Evolutionary conservation across 2,797 vertebrate genomes (phyloP).

Genomic region (Sebastes variabilis): DNA sequence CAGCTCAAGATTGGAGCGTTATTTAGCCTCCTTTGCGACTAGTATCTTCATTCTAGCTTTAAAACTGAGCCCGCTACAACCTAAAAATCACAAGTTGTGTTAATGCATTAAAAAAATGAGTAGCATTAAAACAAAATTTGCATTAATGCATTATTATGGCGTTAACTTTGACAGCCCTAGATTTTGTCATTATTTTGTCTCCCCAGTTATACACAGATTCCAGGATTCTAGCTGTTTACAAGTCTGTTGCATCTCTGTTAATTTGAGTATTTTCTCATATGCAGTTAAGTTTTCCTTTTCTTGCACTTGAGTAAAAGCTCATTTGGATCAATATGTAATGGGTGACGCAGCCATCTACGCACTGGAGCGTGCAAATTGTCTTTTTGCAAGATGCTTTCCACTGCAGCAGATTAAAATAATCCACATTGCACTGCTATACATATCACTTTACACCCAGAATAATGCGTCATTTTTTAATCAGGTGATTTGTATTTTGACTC

Average conservation of each 20-base stretch:
- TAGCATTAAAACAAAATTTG: too few species aligned
- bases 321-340: slow-evolving; percentile 1
- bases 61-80: too few species aligned
- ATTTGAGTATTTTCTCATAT: not conserved
- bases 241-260: not conserved
- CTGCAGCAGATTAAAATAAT: not conserved
- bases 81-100: too few species aligned
- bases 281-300: not conserved
- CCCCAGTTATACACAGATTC: not conserved
- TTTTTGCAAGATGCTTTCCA: not conserved
- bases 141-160: too few species aligned
- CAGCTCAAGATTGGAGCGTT: too few species aligned
- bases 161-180: accelerated
- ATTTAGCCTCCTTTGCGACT: too few species aligned
- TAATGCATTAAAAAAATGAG: too few species aligned
- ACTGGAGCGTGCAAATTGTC: not conserved
- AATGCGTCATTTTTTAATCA: not conserved
- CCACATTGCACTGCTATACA: not conserved
- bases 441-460: not conserved
- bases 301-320: not conserved
- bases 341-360: not conserved
- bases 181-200: not conserved
- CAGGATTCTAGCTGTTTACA: not conserved
- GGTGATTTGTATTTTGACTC: not conserved
- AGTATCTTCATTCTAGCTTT: accelerated